A percentile compares a stretch with the other conserved stretches of the same genome.
Conservation (phyloP, 2,113 vertebrate species). For the Aix galericulata region DNA sequence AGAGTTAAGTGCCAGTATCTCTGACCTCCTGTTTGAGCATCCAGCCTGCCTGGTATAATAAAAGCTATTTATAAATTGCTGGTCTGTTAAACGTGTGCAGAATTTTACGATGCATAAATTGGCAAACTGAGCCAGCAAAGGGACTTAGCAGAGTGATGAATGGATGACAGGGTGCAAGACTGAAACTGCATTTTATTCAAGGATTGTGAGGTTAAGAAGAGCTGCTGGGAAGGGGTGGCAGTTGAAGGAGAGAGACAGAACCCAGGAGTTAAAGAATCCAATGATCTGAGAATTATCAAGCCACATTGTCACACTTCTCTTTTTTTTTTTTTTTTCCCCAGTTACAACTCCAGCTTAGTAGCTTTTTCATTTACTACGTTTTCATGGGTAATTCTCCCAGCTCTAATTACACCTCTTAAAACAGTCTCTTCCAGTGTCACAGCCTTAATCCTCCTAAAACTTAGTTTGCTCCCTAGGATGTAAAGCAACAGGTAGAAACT, state of each 20-base stretch:
- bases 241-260: constrained; percentile 1
- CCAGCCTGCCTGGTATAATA: constrained; percentile 38
- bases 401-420: not conserved
- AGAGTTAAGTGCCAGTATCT: not conserved
- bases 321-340: constrained; percentile 8
- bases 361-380: not conserved
- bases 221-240: constrained; percentile 8
- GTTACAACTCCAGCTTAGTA: not conserved
- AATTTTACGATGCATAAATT: constrained; percentile 41
- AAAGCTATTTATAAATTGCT: constrained; percentile 61
- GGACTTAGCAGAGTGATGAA: constrained; percentile 24
- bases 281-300: not conserved
- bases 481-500: not conserved
- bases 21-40: constrained; percentile 32
- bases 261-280: not conserved
- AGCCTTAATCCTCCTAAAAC: not conserved
- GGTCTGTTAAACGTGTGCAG: constrained; percentile 34
- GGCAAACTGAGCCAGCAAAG: not conserved
- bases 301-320: not conserved
- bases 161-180: constrained; percentile 42
- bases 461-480: not conserved
- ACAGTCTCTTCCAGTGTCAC: not conserved
- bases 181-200: constrained; percentile 49
- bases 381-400: not conserved
- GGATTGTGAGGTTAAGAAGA: constrained; percentile 26